A percentile compares a stretch with the other conserved stretches of the same genome.
Evolutionary conservation across 1,140 invertebrate genomes (phyloP).

Genomic region (Drosophila micromelanica): DNA sequence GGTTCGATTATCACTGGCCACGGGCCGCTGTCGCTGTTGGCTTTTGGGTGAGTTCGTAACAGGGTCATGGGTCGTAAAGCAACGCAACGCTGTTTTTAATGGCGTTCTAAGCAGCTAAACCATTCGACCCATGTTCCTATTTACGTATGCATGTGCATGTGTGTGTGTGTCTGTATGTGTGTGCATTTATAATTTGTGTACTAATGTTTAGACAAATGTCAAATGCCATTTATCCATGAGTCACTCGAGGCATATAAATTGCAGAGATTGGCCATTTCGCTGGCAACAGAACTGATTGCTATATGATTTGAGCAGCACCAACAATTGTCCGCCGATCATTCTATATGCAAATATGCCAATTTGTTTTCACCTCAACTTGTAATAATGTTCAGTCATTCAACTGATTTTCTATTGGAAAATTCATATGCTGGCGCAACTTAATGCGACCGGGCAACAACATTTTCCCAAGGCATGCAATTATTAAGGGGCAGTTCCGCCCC

Average conservation of each 20-base stretch:
- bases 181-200: conserved; percentile 66
- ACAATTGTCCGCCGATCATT: conserved; percentile 53
- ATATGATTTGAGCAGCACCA: conserved; percentile 72
- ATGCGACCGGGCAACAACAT: background rate
- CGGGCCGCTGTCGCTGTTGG: background rate
- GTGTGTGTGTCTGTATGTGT: conserved; percentile 28
- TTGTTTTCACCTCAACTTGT: conserved; percentile 45
- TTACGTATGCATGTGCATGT: conserved; percentile 28
- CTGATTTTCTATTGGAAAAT: background rate
- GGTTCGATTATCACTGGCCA: conserved; percentile 4
- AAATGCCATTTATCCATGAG: conserved; percentile 14
- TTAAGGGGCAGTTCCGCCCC: conserved; percentile 28
- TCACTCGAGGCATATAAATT: conserved; percentile 53
- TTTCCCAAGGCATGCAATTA: conserved; percentile 56
- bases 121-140: conserved; percentile 22
- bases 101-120: conserved; percentile 19
- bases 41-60: conserved; percentile 1
- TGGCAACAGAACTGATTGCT: conserved; percentile 57
- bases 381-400: background rate
- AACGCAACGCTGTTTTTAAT: conserved; percentile 29
- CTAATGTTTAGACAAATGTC: conserved; percentile 16
- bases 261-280: conserved; percentile 38
- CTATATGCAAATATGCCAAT: conserved; percentile 70
- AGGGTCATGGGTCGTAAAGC: conserved; percentile 29
- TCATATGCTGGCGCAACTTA: too few species aligned